Evolutionary conservation across 2,888 invertebrate species (phyloP).

Genomic region (Callimorpha dominula): DNA sequence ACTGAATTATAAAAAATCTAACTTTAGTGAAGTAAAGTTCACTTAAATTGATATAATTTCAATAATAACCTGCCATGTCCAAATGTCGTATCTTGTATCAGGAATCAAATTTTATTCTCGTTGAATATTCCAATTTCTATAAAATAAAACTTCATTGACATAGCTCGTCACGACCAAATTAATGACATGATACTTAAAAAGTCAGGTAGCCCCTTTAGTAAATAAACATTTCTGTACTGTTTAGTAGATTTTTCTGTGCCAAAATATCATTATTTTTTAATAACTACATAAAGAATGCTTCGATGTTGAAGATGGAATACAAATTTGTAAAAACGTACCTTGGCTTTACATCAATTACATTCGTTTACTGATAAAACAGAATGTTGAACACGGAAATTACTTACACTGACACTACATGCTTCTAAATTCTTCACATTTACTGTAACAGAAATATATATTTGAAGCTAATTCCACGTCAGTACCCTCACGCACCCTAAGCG

Average conservation of each 20-base stretch:
- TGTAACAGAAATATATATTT: conserved; percentile 76
- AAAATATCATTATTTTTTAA: conserved; percentile 27
- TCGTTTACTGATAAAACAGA: not conserved
- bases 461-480: conserved; percentile 73
- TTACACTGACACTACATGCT: not conserved
- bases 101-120: not conserved
- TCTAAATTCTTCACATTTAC: not conserved
- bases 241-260: not conserved
- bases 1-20: no score
- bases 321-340: not conserved
- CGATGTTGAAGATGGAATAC: not conserved
- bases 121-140: not conserved
- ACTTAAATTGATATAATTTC: no score
- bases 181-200: conserved; percentile 21
- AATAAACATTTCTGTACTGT: conserved; percentile 24
- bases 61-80: no score
- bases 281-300: conserved; percentile 7
- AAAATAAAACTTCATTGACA: not conserved
- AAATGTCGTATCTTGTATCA: no score
- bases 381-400: not conserved
- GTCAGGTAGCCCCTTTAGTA: conserved; percentile 20
- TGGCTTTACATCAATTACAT: not conserved
- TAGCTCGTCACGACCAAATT: not conserved
- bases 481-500: conserved; percentile 79
- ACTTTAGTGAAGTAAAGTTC: no score